phyloP scores from a whole-genome alignment of 1,140 invertebrate species.

The Drosophila obscura region DNA sequence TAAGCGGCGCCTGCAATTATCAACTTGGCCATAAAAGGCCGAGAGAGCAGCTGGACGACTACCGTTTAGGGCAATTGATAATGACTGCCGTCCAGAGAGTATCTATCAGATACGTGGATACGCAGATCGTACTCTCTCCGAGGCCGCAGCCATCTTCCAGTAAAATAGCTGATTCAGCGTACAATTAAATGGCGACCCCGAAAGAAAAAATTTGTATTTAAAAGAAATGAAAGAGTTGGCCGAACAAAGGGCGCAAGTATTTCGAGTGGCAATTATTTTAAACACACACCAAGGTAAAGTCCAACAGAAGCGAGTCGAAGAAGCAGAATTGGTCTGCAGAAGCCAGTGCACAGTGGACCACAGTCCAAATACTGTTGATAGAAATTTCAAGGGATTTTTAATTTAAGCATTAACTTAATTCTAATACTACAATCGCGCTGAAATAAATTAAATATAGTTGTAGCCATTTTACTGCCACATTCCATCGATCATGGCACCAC shows the following conservation, averaged over 20 bases:
- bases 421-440: not conserved
- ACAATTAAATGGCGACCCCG: slow-evolving; percentile 65
- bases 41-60: slow-evolving; percentile 67
- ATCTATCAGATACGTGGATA: slow-evolving; percentile 59
- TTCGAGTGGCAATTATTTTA: slow-evolving; percentile 81
- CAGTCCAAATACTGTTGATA: too few relatives aligned
- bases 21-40: slow-evolving; percentile 51
- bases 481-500: slow-evolving; percentile 5
- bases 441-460: not conserved
- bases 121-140: slow-evolving; percentile 17
- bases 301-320: slow-evolving; percentile 38
- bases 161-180: slow-evolving; percentile 79
- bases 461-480: too few relatives aligned
- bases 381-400: not conserved
- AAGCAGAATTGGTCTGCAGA: slow-evolving; percentile 12
- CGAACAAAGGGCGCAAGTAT: slow-evolving; percentile 73
- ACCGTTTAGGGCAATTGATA: slow-evolving; percentile 79
- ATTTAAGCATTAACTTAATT: not conserved
- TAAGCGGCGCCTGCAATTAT: slow-evolving; percentile 81
- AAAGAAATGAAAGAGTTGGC: slow-evolving; percentile 72
- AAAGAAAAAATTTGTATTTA: slow-evolving; percentile 42
- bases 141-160: slow-evolving; percentile 2
- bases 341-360: slow-evolving; percentile 20
- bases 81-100: slow-evolving; percentile 28
- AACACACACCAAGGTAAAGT: slow-evolving; percentile 63